Evolutionary conservation across 2,888 invertebrate genomes (phyloP), one percentile per base, ranked within the genome.

Genomic region (Stegana nigrithorax): DNA sequence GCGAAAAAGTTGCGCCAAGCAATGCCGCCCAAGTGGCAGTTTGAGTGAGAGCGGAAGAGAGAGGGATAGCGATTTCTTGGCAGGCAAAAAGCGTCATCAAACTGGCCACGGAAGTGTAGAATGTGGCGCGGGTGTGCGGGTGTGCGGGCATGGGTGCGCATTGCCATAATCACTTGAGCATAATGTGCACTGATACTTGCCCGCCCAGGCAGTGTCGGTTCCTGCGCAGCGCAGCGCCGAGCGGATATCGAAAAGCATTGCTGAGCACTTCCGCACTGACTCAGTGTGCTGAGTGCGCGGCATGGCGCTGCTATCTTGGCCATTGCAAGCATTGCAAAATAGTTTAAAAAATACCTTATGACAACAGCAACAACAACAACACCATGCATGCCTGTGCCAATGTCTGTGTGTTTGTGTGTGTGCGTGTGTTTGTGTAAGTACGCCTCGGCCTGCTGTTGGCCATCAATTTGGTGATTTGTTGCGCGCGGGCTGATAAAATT

Each of bases 201-300:
- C 4, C 39, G 6, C 39, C 39, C 14, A n/a, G 10, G 21, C 53
- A 36, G 29, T 51, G 36, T 55, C 36, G n/a, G n/a, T n/a, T n/a
- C n/a, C n/a, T n/a, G 32, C 21, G 8, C 14, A 19, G 64, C 64
- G n/a, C 23, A 47, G 23, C 47, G 23, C 8, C 65, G 67, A 79
- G 64, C 80, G 81, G 80, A 80, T 81, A 80, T 81, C 80, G 81
- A 81, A 80, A 81, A 80, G 78, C 78, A 74, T 62, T 47, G 73
- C 68, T 60, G 70, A 72, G 60, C 73, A 75, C 74, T 75, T 74
- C 59, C 71, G n/a, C 21, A 59, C 68, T 73, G 73, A 79, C 73
- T 78, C n/a, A n/a, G n/a, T n/a, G n/a, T n/a, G n/a, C n/a, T n/a
- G n/a, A n/a, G n/a, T n/a, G n/a, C n/a, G n/a, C n/a, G 75, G 69